Evolutionary conservation across 2,113 vertebrate species (phyloP), one percentile per base, ranked within the genome.

Genomic region (Geothlypis trichas): DNA sequence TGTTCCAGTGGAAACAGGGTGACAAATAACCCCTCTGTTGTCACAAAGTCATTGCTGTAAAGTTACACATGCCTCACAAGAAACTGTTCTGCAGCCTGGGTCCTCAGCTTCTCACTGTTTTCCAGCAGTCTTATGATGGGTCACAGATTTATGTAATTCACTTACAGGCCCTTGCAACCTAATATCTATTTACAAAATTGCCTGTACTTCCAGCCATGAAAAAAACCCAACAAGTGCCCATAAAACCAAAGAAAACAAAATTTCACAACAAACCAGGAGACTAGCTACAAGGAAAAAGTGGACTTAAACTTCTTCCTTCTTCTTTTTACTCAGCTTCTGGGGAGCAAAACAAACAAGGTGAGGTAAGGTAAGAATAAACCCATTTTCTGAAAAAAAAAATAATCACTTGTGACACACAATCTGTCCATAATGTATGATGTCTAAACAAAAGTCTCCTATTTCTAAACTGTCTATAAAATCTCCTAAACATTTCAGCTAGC

Each of bases 401-500:
- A 15, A 49, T 46, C 66, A 62, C 5, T 42, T 2, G 4, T 57
- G 57, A 46, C 55, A 37, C 6, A 47, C 0, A 1, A 44, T 4
- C 58, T 37, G 16, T 18, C 65, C 19, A 39, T 19, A 15, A 86
- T 4, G 5, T 20, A 5, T 3, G 1, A 65, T 33, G 8, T 27
- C 62, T 47, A 65, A 55, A 13, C 33, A 31, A 51, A 2, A 47
- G 47, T 24, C 44, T 55, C 42, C 30, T 26, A 11, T 41, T 84
- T 71, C 68, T 58, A 39, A 63, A 61, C 8, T 7, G 12, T 15
- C 46, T 30, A 9, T 41, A 35, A 49, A 33, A 86, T 16, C 21
- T 10, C 24, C 41, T 2, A 8, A 93, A 46, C 8, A 26, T 10
- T 87, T 30, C 39, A 41, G 11, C 39, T 17, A 61, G 23, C 19